Evolutionary conservation across 2,888 invertebrate species (phyloP).

Genomic region (Drosophila phalerata): DNA sequence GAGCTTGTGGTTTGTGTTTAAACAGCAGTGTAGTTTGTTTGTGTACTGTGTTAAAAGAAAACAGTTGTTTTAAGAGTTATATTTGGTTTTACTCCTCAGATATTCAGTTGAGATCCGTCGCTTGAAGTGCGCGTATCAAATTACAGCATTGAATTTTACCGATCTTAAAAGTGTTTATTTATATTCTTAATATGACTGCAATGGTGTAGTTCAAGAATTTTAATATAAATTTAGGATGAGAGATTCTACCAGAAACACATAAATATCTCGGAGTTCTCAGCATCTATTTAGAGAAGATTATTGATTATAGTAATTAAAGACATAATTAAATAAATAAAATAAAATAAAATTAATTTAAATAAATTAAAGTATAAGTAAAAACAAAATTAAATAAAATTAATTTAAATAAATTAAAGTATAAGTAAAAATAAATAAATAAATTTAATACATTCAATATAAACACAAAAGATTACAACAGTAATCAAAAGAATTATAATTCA

Average conservation of each 20-base stretch:
- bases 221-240: background rate
- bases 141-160: constrained; percentile 11
- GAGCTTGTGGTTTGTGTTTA: constrained; percentile 52
- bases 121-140: constrained; percentile 24
- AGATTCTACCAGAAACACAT: no score
- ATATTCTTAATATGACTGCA: background rate
- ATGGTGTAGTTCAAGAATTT: background rate
- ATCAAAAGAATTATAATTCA: no score
- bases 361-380: no score
- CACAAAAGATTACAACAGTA: no score
- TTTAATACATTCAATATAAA: no score
- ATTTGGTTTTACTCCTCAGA: constrained; percentile 11
- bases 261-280: background rate
- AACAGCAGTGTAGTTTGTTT: constrained; percentile 67
- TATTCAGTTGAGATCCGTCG: constrained; percentile 17
- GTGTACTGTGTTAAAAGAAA: constrained; percentile 46
- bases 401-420: no score
- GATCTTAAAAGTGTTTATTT: background rate
- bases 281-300: background rate
- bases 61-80: constrained; percentile 36
- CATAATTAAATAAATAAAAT: no score
- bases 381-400: no score
- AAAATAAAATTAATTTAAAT: no score
- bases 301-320: no score
- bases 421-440: no score